Base-by-base conservation (phyloP, 2,888 invertebrate genomes). In the Lithophane socia region DNA sequence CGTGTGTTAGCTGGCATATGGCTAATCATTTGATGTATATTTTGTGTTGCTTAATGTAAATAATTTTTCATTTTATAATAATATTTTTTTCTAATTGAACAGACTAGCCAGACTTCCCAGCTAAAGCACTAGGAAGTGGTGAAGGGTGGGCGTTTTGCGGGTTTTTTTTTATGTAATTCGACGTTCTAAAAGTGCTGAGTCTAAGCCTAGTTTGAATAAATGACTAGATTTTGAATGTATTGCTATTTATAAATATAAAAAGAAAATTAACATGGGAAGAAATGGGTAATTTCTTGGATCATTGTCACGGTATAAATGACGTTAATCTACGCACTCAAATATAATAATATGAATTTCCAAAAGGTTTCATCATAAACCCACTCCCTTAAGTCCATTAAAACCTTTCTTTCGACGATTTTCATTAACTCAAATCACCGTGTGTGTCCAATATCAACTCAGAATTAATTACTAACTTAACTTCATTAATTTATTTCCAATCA, bases 401-500 rank as follows among this genome's bases (percentile, higher is more conserved):
- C 24, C 16, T 56, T 67, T 58, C 37, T 44, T 56, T 18, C 29
- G 0, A 24, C 42, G n/a, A n/a, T 42, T n/a, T 66, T 58, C 37
- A 67, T 10, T 49, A 16, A 47, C 8, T 54, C 8, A 37, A 37
- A 24, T n/a, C 29, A n/a, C 54, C 13, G 83, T 64, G 72, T 72
- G 64, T 63, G 56, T 80, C 56, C 42, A 56, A 58, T 80, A 83
- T 84, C 74, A 24, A 70, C 66, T 60, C 16, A 52, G 37, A 63
- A 76, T 69, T 82, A 82, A 83, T 85, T 58, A 72, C 5, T 66
- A 69, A 64, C 58, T 66, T 72, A 75, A 76, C 52, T 68, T 82
- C 42, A 82, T 70, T 76, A 63, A 76, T 82, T 85, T 69, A 85
- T 85, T 65, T 69, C 56, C 71, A 72, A 85, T 85, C 5, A 49